Evolutionary conservation across 2,113 vertebrate species (phyloP), one percentile per base, ranked within the genome.

Genomic region (Crotalus tigris): DNA sequence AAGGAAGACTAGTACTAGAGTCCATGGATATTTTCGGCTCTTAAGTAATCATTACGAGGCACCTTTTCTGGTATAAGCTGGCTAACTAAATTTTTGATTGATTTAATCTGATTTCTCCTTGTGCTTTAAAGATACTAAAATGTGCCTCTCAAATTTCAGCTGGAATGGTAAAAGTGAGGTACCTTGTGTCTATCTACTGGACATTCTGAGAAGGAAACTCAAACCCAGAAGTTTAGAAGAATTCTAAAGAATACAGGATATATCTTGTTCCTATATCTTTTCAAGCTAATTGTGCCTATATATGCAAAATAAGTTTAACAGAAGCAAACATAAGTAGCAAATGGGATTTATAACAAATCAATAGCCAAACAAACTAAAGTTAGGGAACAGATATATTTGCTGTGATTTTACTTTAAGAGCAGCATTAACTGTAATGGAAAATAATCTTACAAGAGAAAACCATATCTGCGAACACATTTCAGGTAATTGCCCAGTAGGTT

Each of bases 401-500:
- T 90, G 93, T 29, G 92, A 95, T 93, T 94, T 95, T 90, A 91
- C 93, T 96, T 96, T 95, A 94, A 95, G 92, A 95, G 91, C n/a
- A 85, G 89, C 95, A 95, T 94, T 94, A 95, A 95, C 94, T 91
- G 94, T 95, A 94, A 95, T 85, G 91, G 51, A 92, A 23, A 97
- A 97, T 97, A 97, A 97, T 96, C 93, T 95, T 85, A 95, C 91
- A 97, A 97, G 96, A 97, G 93, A 96, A 95, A 94, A 95, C 93
- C 95, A 94, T 95, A 96, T 97, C 97, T 95, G 95, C 0, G 5
- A 97, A 93, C 91, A 90, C 33, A 95, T 96, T 96, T 93, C 58
- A 97, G 94, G 95, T 97, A 97, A 97, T 97, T 97, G 96, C 95
- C 87, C 96, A 92, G 95, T 89, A 95, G 95, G 96, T 97, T 97